Conservation (phyloP, 2,797 vertebrate species). For the Hirundo rustica region DNA sequence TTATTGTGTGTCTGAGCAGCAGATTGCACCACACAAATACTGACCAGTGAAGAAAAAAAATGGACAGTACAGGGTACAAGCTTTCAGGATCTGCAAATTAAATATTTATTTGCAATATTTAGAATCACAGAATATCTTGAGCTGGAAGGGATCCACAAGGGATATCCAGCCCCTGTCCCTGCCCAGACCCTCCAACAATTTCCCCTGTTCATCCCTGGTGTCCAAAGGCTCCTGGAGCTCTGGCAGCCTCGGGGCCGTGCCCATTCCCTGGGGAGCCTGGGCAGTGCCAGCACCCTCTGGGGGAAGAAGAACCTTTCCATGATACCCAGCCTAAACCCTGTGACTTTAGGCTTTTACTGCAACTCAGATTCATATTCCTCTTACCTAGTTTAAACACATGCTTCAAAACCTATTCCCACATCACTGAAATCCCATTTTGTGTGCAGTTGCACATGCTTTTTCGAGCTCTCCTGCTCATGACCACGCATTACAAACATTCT, state of each 20-base stretch:
- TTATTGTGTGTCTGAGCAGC: background rate
- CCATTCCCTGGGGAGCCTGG: background rate
- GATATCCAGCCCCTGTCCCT: accelerated
- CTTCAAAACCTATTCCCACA: background rate
- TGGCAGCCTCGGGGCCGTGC: background rate
- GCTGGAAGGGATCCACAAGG: accelerated
- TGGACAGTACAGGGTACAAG: background rate
- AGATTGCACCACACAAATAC: background rate
- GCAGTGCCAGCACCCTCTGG: background rate
- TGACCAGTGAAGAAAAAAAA: background rate
- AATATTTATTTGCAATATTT: background rate
- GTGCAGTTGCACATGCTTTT: background rate
- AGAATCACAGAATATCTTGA: background rate
- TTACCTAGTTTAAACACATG: background rate
- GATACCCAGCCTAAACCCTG: accelerated
- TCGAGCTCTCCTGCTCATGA: background rate
- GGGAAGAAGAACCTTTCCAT: background rate
- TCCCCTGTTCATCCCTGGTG: background rate
- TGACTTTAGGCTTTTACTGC: background rate
- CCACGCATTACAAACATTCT: background rate
- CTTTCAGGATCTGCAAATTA: background rate
- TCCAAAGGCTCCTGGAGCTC: background rate
- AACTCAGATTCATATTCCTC: background rate
- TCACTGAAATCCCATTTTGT: background rate
- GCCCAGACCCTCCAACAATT: background rate